phyloP scores from a whole-genome alignment of 53 echinoderm and acorn worm genomes.

The Henricia sp. region DNA sequence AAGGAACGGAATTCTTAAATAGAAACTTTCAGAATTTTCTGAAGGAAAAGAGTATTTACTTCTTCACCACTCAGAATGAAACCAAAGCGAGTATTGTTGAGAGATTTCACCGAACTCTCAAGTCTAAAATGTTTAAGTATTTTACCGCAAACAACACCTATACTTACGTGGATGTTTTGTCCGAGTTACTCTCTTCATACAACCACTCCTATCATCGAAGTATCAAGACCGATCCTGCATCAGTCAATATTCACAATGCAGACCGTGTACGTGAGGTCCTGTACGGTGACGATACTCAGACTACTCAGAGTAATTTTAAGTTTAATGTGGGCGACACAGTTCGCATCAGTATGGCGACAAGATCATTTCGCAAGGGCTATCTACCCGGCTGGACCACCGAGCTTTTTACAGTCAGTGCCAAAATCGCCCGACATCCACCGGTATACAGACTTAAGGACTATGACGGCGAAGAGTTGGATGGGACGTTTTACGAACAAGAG shows the following conservation, averaged over 20 bases:
- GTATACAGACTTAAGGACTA: too few species aligned
- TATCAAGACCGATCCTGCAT: neutral
- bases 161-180: neutral
- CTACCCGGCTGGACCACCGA: too few species aligned
- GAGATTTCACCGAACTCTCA: too few species aligned
- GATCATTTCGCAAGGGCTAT: too few species aligned
- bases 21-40: slow-evolving; percentile 48
- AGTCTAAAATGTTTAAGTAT: slow-evolving; percentile 26
- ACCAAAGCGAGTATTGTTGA: too few species aligned
- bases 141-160: slow-evolving; percentile 3
- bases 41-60: slow-evolving; percentile 60
- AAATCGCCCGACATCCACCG: too few species aligned
- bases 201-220: slow-evolving; percentile 19
- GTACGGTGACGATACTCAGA: too few species aligned
- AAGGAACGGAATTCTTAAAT: slow-evolving; percentile 72
- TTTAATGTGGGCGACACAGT: slow-evolving; percentile 41
- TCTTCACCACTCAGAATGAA: too few species aligned
- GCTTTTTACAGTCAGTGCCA: too few species aligned
- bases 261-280: neutral
- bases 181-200: neutral
- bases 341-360: too few species aligned
- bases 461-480: slow-evolving; percentile 21
- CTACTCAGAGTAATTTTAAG: neutral
- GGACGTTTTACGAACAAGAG: too few species aligned
- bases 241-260: neutral